Base-by-base conservation (phyloP, 2,797 vertebrate genomes). In the Choloepus didactylus region DNA sequence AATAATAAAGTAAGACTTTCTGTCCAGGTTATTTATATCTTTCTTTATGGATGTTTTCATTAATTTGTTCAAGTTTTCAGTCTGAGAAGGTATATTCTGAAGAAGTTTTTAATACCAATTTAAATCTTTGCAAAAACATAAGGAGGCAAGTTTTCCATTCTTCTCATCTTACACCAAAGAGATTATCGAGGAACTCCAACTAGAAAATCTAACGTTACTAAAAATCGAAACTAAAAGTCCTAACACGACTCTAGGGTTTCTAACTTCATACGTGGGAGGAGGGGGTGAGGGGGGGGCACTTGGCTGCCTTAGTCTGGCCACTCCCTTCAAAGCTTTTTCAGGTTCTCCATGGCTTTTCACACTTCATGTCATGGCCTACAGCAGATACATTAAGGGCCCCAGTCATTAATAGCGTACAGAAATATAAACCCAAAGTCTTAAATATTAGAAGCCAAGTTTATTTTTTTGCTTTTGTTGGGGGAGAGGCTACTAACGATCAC, bases 191-290 rank as follows among this genome's bases (percentile, higher is more conserved):
- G 70, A 91, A n/a, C 23, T 87, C 35, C 51, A 91, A 94, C 12
- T 75, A 75, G 35, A 91, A 97, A 92, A 93, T 35, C n/a, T 64
- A 94, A 87, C 95, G 73, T 41, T 89, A 80, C 41, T 72, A 86
- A 73, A 94, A 93, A 96, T 44, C 38, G 35, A 80, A 95, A 87
- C 51, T 93, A 86, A 38, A 94, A 96, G 77, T 83, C 38, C 54
- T 84, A 82, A 79, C 35, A 35, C 81, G 35, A 72, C 81, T 69
- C 60, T 83, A 62, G 60, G 54, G 29, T 10, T 89, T 88, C 54
- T 67, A 92, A 80, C 35, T 41, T 91, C 66, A 83, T 44, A 7
- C 77, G 25, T 64, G 62, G 31, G 14, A 19, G n/a, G 6, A 11
- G 46, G 51, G n/a, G 25, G 9, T 8, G 27, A 51, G 41, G 77